phyloP scores from a whole-genome alignment of 2,113 vertebrate genomes.

The Meles meles region DNA sequence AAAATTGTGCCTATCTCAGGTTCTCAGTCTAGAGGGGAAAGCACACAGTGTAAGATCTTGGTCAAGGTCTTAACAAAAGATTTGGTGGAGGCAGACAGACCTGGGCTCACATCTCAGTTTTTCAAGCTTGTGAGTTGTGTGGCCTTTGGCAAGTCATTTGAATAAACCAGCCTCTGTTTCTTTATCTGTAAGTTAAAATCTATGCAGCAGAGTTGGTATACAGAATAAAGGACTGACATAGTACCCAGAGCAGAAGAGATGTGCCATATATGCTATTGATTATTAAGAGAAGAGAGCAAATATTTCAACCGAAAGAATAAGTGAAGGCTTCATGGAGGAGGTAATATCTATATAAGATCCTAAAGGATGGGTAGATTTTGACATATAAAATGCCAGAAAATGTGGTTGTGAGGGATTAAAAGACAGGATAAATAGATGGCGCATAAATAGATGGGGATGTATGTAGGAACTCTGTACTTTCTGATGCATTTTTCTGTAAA shows the following conservation, averaged over 20 bases:
- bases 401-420: neutral
- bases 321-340: neutral
- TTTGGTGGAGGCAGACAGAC: neutral
- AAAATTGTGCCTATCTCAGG: conserved; percentile 24
- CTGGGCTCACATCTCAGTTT: neutral
- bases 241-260: neutral
- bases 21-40: neutral
- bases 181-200: neutral
- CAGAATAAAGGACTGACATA: neutral
- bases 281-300: neutral
- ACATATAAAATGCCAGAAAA: conserved; percentile 3
- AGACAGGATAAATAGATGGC: neutral
- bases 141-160: neutral
- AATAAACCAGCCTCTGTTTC: neutral
- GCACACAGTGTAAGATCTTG: neutral
- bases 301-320: neutral
- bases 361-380: neutral
- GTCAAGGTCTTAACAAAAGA: neutral
- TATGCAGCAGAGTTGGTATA: neutral
- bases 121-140: neutral
- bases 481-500: neutral
- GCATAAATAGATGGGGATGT: too few relatives aligned
- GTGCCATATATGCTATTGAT: neutral
- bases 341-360: neutral
- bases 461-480: neutral